These are phyloP conservation scores for Trichoplax adhaerens DNA, from an alignment of 37 sponge, comb jelly and placozoan genomes.

Conservation along the genomic window DNA sequence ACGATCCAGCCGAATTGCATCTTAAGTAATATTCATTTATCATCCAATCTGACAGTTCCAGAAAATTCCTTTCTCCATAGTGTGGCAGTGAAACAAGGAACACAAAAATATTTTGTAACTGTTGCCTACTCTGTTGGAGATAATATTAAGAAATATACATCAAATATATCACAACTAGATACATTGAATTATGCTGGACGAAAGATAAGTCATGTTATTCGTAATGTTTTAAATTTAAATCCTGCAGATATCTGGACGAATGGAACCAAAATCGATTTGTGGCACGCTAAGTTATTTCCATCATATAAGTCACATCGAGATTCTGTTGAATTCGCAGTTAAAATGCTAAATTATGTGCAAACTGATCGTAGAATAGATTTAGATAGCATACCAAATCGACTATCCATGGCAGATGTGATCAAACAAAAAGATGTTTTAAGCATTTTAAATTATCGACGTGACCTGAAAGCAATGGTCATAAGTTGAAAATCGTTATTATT, in stretches of 20 bases:
- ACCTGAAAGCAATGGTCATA: too few species aligned
- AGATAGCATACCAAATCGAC: too few species aligned
- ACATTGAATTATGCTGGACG: too few species aligned
- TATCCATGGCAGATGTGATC: too few species aligned
- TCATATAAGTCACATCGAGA: conserved; percentile 17
- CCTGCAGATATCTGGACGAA: not conserved
- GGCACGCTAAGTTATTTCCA: conserved; percentile 46
- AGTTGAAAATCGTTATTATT: too few species aligned
- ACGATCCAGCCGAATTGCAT: conserved; percentile 28
- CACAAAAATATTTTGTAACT: not conserved
- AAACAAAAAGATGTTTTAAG: too few species aligned
- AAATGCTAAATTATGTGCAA: not conserved
- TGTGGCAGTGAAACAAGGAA: conserved; percentile 15
- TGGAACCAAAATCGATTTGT: conserved; percentile 14
- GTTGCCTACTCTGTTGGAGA: not conserved
- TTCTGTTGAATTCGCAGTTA: conserved; percentile 22
- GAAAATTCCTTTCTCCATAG: conserved; percentile 35
- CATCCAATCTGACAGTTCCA: conserved; percentile 12
- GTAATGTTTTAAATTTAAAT: too few species aligned
- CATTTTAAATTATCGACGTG: too few species aligned
- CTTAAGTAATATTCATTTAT: conserved; percentile 30
- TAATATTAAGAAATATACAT: conserved; percentile 2
- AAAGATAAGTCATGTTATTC: too few species aligned
- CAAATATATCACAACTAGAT: too few species aligned
- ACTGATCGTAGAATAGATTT: too few species aligned